A percentile compares a stretch with the other conserved stretches of the same genome.
These are phyloP conservation scores for Apis laboriosa DNA, from an alignment of 1,140 invertebrate species.

Conservation along the genomic window DNA sequence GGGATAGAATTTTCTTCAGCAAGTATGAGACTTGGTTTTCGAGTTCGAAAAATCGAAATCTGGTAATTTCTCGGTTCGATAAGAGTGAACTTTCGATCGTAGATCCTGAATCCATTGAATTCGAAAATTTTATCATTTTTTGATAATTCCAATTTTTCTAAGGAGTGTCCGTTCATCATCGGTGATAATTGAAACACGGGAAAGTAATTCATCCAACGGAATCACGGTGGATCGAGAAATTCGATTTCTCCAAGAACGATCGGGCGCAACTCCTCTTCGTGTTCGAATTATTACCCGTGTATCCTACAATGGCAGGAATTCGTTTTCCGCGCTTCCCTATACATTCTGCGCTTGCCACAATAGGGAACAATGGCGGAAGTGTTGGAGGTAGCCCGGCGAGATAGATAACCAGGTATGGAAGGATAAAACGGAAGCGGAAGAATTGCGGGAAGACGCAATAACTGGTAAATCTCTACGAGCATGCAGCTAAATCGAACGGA, in stretches of 20 bases:
- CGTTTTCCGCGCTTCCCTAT: conserved; percentile 51
- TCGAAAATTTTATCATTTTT: no score
- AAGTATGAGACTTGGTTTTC: no score
- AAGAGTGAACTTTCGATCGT: no score
- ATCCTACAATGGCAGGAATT: conserved; percentile 63
- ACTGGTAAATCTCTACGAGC: conserved; percentile 50
- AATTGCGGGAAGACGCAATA: conserved; percentile 55
- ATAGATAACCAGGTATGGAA: conserved; percentile 51
- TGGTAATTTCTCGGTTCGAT: no score
- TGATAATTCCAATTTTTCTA: no score
- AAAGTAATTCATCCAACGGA: conserved; percentile 38
- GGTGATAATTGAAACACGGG: no score
- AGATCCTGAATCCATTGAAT: no score
- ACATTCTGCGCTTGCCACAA: conserved; percentile 50
- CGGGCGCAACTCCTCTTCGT: conserved; percentile 39
- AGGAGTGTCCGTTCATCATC: no score
- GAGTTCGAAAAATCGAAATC: no score
- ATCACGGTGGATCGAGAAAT: conserved; percentile 54
- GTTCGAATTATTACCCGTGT: conserved; percentile 60
- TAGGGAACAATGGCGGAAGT: conserved; percentile 58
- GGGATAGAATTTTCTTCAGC: no score
- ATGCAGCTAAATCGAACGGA: conserved; percentile 25
- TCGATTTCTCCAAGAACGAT: conserved; percentile 58
- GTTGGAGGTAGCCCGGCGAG: conserved; percentile 38
- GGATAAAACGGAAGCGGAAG: conserved; percentile 55